Evolutionary conservation across 2,888 invertebrate species (phyloP).

Genomic region (Muschampia staudingeri): DNA sequence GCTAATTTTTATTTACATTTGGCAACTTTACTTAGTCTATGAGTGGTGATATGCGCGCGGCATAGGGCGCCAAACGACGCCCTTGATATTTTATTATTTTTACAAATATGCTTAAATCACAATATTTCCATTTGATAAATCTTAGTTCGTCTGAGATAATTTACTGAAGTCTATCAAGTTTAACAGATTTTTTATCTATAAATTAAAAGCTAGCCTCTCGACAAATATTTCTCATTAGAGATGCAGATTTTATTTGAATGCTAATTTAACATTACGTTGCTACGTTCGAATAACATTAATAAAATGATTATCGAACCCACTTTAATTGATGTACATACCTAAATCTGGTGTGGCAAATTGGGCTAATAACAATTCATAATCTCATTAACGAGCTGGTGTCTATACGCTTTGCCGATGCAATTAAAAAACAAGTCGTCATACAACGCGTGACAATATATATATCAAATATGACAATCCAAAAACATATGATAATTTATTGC

Average conservation of each 20-base stretch:
- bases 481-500: neutral
- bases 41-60: constrained; percentile 88
- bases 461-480: neutral
- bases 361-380: neutral
- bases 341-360: neutral
- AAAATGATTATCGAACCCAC: neutral
- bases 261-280: neutral
- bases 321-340: neutral
- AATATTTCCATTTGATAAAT: constrained; percentile 80
- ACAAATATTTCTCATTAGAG: constrained; percentile 4
- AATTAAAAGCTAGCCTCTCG: constrained; percentile 42
- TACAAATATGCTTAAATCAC: constrained; percentile 80
- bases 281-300: neutral
- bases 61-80: constrained; percentile 81
- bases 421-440: neutral
- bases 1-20: constrained; percentile 78
- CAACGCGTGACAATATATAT: neutral
- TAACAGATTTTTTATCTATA: constrained; percentile 44
- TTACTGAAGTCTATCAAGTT: constrained; percentile 30
- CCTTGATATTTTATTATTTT: constrained; percentile 79
- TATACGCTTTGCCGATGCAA: neutral
- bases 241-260: neutral
- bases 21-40: constrained; percentile 89
- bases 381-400: neutral
- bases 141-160: constrained; percentile 57